Evolutionary conservation across 2,113 vertebrate genomes (phyloP).

Genomic region (Protobothrops mucrosquamatus): DNA sequence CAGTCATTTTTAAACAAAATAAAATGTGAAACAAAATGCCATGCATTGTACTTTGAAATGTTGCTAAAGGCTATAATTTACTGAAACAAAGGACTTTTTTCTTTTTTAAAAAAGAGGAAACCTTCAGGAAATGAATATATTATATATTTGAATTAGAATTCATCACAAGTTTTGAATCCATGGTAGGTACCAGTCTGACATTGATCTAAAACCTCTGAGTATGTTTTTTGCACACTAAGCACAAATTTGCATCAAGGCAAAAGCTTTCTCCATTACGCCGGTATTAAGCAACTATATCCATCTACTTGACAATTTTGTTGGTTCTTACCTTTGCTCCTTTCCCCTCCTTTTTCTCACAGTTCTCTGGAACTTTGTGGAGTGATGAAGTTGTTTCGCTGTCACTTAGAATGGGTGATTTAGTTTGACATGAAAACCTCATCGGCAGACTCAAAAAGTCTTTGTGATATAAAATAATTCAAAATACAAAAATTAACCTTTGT

Average conservation of each 20-base stretch:
- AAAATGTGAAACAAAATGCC: neutral
- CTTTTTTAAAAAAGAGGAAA: no score
- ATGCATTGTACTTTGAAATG: neutral
- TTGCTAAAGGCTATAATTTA: neutral
- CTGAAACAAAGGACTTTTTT: conserved; percentile 18
- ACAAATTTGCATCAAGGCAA: conserved; percentile 61
- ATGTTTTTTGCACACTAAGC: conserved; percentile 58
- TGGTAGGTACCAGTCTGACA: conserved; percentile 37
- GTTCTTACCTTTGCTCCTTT: neutral
- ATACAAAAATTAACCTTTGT: conserved; percentile 38
- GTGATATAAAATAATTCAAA: conserved; percentile 48
- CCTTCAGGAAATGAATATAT: conserved; percentile 12
- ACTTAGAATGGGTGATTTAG: conserved; percentile 37
- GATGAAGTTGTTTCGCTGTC: conserved; percentile 52
- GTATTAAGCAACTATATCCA: conserved; percentile 54
- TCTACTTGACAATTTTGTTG: conserved; percentile 55
- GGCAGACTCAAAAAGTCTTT: conserved; percentile 43
- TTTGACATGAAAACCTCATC: conserved; percentile 36
- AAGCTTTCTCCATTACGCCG: conserved; percentile 55
- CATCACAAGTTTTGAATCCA: conserved; percentile 29
- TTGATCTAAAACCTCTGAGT: conserved; percentile 56
- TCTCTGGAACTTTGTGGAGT: conserved; percentile 20
- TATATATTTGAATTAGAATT: conserved; percentile 31
- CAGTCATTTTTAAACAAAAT: conserved; percentile 1
- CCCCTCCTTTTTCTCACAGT: conserved; percentile 17